Conservation (phyloP, 2,888 invertebrate species). For the Mesochorus sp. region DNA sequence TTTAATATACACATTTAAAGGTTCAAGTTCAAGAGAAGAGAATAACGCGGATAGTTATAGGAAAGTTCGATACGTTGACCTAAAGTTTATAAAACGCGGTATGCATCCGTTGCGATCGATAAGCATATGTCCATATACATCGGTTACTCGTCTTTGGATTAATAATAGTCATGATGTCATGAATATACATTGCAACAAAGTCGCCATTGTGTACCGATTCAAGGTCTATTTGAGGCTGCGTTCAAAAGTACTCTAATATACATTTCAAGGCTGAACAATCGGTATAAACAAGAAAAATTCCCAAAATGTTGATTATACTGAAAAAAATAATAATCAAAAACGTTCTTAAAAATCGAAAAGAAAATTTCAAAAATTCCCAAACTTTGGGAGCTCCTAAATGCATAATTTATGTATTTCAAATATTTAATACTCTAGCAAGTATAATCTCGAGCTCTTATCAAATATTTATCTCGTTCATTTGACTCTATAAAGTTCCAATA, state of each 20-base stretch:
- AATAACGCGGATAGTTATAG: neutral
- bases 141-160: conserved; percentile 33
- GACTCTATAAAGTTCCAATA: conserved; percentile 39
- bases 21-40: conserved; percentile 4
- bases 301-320: no score
- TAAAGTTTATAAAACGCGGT: neutral
- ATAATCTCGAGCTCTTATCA: no score
- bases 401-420: no score
- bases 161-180: conserved; percentile 30
- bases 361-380: no score
- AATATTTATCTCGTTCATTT: conserved; percentile 14
- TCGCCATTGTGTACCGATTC: neutral
- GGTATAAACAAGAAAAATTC: no score
- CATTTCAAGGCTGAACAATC: conserved; percentile 20
- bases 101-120: conserved; percentile 8
- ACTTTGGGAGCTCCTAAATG: no score
- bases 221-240: conserved; percentile 11
- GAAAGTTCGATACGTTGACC: neutral
- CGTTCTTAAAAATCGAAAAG: no score
- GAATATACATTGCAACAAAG: conserved; percentile 23
- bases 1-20: no score
- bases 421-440: no score
- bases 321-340: no score
- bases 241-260: conserved; percentile 9
- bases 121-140: conserved; percentile 17